Evolutionary conservation across 2,888 invertebrate genomes (phyloP).

Genomic region (Acronicta psi): DNA sequence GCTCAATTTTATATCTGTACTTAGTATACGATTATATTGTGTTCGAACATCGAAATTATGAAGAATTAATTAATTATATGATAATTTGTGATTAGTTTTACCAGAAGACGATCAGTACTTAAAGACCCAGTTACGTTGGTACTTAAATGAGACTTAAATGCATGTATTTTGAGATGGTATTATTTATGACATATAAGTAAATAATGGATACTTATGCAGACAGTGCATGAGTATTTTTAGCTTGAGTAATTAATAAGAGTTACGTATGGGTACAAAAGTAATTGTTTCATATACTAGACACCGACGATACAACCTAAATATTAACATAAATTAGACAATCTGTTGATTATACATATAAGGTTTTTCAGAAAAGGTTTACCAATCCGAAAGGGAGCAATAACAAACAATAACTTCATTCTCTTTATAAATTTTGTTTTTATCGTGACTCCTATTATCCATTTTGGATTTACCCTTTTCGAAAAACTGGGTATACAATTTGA

Average conservation of each 20-base stretch:
- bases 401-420: too few relatives aligned
- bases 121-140: conserved; percentile 37
- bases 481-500: conserved; percentile 1
- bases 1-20: conserved; percentile 82
- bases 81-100: conserved; percentile 30
- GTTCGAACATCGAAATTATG: conserved; percentile 74
- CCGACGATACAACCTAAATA: conserved; percentile 5
- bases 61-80: conserved; percentile 24
- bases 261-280: conserved; percentile 38
- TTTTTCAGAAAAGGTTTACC: too few relatives aligned
- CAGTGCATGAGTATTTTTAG: conserved; percentile 10
- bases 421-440: too few relatives aligned
- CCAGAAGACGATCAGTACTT: conserved; percentile 47
- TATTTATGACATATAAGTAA: conserved; percentile 33
- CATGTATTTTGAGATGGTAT: conserved; percentile 51
- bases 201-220: conserved; percentile 11
- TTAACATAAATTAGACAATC: conserved; percentile 26
- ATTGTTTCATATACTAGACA: conserved; percentile 10
- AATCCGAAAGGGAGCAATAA: too few relatives aligned
- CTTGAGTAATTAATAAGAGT: conserved; percentile 15
- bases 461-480: too few relatives aligned
- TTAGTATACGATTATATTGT: conserved; percentile 74
- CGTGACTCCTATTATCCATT: too few relatives aligned
- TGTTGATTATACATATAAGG: conserved; percentile 23
- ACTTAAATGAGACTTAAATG: conserved; percentile 49